A percentile compares a stretch with the other conserved stretches of the same genome.
Conservation (phyloP, 2,797 vertebrate genomes). For the Lepilemur septentrionalis region DNA sequence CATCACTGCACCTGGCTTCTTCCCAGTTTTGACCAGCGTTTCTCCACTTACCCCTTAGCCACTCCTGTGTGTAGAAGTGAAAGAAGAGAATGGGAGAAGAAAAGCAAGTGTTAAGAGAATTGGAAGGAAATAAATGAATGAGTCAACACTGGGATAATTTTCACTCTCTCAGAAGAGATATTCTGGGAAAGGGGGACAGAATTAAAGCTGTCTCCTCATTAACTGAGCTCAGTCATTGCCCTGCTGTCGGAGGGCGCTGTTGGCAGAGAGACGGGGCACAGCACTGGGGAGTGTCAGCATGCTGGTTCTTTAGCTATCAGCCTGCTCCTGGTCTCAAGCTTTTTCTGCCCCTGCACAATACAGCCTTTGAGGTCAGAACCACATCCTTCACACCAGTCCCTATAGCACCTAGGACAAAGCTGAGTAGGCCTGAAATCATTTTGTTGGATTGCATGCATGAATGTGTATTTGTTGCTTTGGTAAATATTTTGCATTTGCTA, state of each 20-base stretch:
- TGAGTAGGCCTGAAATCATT: background rate
- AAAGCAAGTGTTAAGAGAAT: background rate
- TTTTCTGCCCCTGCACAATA: background rate
- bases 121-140: background rate
- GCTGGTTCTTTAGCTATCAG: background rate
- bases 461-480: background rate
- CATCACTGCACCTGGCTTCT: background rate
- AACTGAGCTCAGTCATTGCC: background rate
- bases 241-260: background rate
- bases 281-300: background rate
- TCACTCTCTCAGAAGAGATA: background rate
- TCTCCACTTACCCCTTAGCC: background rate
- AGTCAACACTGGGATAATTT: background rate
- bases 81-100: background rate
- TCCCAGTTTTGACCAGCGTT: background rate
- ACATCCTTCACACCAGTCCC: background rate
- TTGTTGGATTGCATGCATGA: background rate
- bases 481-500: slow-evolving; percentile 5
- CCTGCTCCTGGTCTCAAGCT: background rate
- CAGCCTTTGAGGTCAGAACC: background rate
- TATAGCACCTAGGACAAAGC: background rate
- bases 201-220: background rate
- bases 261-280: background rate
- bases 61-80: background rate
- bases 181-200: background rate